Evolutionary conservation across 2,113 vertebrate genomes (phyloP), one percentile per base, ranked within the genome.

Genomic region (Arenaria interpres): DNA sequence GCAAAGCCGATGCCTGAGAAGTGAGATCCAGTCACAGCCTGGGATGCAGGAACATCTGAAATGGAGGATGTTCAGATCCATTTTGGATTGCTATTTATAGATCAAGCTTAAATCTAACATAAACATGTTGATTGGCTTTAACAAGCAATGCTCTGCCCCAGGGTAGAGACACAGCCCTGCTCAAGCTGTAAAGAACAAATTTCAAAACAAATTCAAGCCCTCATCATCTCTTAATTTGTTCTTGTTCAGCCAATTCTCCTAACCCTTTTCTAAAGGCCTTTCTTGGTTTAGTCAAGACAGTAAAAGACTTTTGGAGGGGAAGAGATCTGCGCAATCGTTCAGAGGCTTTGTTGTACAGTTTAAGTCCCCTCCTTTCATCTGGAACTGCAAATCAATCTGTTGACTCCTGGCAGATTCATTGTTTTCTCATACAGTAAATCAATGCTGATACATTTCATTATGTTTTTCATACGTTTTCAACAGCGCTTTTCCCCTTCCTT

Each of bases 361-460:
- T 28, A 74, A 91, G 75, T 54, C 27, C 63, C 12, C 12, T 82
- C 23, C 57, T 91, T 81, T 97, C 93, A 89, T 91, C 43, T 46
- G 88, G 77, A 94, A 88, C 39, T 51, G 30, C 22, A 90, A 89
- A 94, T 97, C 95, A 95, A 37, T 89, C 89, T 80, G 62, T 69
- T 54, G 92, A 71, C 63, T 93, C 80, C 32, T 71, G 78, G 79
- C 79, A 60, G 84, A 89, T 85, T 87, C 77, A 39, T 25, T 89
- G 79, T 91, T 94, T 88, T 71, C 74, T 85, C 37, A 68, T 16
- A 28, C 73, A 79, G 88, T 85, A 96, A 96, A 97, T 95, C 95
- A 93, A 88, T 92, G 82, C 57, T 60, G 62, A 82, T 78, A 39
- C 69, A 89, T 94, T 95, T 90, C 78, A 74, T 67, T 63, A 68